phyloP scores from a whole-genome alignment of 64 coral and sea anemone species.

The Hydrozoanthus tunicans region DNA sequence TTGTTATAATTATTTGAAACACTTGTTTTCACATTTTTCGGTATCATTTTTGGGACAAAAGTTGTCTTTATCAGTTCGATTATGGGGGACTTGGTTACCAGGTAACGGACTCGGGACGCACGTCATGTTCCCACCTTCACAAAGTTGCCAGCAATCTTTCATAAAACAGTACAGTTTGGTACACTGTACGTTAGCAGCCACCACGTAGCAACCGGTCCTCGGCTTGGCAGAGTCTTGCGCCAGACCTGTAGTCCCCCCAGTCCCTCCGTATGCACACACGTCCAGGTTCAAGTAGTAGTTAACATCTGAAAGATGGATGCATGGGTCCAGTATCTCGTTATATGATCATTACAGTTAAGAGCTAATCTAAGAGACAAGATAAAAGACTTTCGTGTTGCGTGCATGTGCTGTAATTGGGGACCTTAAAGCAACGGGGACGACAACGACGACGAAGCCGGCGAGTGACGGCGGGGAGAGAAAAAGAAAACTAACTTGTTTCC shows the following conservation, averaged over 20 bases:
- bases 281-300: conserved; percentile 45
- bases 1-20: no score
- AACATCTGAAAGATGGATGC: not conserved
- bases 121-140: not conserved
- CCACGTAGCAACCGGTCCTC: conserved; percentile 7
- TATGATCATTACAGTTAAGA: not conserved
- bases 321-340: no score
- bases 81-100: not conserved
- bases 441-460: no score
- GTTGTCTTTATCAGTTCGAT: not conserved
- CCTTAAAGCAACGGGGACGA: no score
- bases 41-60: no score
- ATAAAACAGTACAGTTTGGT: not conserved
- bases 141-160: not conserved
- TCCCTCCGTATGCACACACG: conserved; percentile 41
- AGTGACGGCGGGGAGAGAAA: no score
- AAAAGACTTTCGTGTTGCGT: not conserved
- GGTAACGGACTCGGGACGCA: not conserved
- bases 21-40: no score
- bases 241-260: conserved; percentile 22
- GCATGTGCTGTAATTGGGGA: no score
- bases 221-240: conserved; percentile 12
- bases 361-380: not conserved
- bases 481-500: no score
- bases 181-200: conserved; percentile 20